These are phyloP conservation scores for Plectropomus leopardus DNA, from an alignment of 2,113 vertebrate genomes.

Conservation along the genomic window DNA sequence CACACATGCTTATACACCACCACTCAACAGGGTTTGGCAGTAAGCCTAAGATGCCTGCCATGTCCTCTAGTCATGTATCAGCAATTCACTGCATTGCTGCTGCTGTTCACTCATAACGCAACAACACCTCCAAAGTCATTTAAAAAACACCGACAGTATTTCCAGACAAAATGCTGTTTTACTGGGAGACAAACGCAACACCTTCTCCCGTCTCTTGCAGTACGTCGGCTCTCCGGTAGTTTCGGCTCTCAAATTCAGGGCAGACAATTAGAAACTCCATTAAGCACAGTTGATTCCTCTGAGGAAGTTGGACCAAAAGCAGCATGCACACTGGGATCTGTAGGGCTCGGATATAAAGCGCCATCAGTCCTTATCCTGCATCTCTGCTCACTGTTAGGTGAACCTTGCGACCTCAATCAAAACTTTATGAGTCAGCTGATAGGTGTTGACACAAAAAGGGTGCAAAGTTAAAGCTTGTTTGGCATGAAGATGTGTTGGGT, in stretches of 20 bases:
- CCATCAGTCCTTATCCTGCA: slow-evolving; percentile 56
- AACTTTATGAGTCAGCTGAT: slow-evolving; percentile 63
- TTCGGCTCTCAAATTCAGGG: slow-evolving; percentile 75
- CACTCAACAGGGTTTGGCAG: slow-evolving; percentile 57
- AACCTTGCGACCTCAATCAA: slow-evolving; percentile 69
- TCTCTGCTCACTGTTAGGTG: slow-evolving; percentile 54
- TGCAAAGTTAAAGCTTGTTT: slow-evolving; percentile 11
- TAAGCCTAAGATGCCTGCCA: slow-evolving; percentile 57
- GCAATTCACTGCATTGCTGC: slow-evolving; percentile 70
- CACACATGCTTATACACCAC: slow-evolving; percentile 18
- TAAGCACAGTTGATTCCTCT: slow-evolving; percentile 80
- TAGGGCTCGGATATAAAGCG: slow-evolving; percentile 49
- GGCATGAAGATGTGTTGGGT: background rate
- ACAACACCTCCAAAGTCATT: slow-evolving; percentile 2
- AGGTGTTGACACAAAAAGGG: slow-evolving; percentile 31
- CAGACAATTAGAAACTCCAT: slow-evolving; percentile 84
- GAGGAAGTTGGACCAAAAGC: slow-evolving; percentile 81
- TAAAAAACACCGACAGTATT: slow-evolving; percentile 8
- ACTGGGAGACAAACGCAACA: slow-evolving; percentile 36
- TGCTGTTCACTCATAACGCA: slow-evolving; percentile 47
- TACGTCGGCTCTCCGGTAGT: slow-evolving; percentile 22
- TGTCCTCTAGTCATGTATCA: slow-evolving; percentile 64
- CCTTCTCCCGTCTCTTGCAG: slow-evolving; percentile 26
- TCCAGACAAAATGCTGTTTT: slow-evolving; percentile 2
- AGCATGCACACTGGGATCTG: slow-evolving; percentile 74